Conservation (phyloP, 2,797 vertebrate species). For the Erithacus rubecula region DNA sequence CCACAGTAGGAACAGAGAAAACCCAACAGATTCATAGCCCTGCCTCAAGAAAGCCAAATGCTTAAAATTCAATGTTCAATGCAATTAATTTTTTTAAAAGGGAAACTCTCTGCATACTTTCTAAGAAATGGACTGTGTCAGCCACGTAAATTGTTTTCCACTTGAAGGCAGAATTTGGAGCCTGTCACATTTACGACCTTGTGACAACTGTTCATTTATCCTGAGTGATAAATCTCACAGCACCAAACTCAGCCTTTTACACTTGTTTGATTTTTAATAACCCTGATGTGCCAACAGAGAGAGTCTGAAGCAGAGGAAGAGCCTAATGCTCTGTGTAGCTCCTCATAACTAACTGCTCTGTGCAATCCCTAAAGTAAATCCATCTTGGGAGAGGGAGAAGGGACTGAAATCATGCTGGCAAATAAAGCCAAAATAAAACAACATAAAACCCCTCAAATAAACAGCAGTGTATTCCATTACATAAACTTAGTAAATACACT, state of each 20-base stretch:
- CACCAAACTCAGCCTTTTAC: neutral
- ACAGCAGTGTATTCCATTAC: neutral
- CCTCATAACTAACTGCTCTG: neutral
- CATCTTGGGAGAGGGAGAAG: neutral
- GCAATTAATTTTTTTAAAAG: neutral
- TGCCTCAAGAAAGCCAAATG: neutral
- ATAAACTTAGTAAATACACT: neutral
- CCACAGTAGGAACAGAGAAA: neutral
- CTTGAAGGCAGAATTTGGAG: neutral
- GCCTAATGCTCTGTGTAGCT: neutral
- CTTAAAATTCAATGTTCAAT: neutral
- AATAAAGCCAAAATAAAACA: conserved; percentile 1
- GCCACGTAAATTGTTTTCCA: neutral
- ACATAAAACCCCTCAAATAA: neutral
- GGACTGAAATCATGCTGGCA: neutral
- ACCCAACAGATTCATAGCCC: neutral
- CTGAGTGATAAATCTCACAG: neutral
- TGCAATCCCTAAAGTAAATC: neutral
- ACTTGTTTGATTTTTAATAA: conserved; percentile 2
- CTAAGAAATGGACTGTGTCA: neutral
- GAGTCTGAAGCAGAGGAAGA: neutral
- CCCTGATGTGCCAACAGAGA: neutral
- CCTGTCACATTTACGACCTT: rapidly evolving
- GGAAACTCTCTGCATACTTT: neutral
- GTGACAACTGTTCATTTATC: neutral